Conservation (phyloP, 2,888 invertebrate species). For the Apamea epomidion region DNA sequence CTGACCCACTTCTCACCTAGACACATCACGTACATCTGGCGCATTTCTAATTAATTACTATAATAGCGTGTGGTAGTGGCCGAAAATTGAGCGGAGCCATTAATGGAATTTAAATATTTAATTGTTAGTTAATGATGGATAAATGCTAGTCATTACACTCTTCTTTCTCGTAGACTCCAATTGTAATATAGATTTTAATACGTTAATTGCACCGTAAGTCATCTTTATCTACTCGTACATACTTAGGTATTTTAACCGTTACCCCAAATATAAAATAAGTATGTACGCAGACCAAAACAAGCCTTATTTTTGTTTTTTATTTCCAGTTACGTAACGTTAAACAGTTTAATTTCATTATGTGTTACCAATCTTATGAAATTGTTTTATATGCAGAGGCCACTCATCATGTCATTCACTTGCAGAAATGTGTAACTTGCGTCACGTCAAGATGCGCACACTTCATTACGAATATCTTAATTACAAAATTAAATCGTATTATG, state of each 20-base stretch:
- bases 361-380: constrained; percentile 18
- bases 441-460: constrained; percentile 50
- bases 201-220: not conserved
- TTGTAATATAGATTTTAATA: not conserved
- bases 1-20: constrained; percentile 68
- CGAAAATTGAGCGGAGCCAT: constrained; percentile 29
- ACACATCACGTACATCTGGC: constrained; percentile 60
- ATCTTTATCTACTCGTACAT: not conserved
- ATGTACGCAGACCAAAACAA: not conserved
- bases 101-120: constrained; percentile 45
- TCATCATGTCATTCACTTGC: constrained; percentile 37
- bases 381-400: constrained; percentile 27
- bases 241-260: not conserved
- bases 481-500: constrained; percentile 56
- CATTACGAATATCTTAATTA: constrained; percentile 61
- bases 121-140: constrained; percentile 26
- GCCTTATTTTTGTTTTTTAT: not conserved
- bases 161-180: not conserved
- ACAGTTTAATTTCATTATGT: not conserved
- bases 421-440: constrained; percentile 41
- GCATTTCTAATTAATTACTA: constrained; percentile 55
- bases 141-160: not conserved
- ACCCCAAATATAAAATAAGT: not conserved
- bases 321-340: not conserved
- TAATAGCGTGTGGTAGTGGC: constrained; percentile 41